These are phyloP conservation scores for Dolichotis patagonum DNA, from an alignment of 2,113 vertebrate species.

Conservation along the genomic window DNA sequence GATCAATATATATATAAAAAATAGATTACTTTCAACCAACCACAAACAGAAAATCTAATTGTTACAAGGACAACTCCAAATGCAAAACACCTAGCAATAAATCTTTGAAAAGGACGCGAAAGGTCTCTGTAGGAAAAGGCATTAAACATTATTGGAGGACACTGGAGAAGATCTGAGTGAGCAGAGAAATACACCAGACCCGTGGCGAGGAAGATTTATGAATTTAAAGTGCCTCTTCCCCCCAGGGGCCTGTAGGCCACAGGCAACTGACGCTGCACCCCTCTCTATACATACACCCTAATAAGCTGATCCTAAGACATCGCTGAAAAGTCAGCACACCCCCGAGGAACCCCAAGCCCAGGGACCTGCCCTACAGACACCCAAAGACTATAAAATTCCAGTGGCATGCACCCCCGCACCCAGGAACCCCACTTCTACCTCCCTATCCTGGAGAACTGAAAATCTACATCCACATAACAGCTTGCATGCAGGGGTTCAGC, in stretches of 20 bases:
- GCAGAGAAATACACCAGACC: background rate
- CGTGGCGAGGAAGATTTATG: background rate
- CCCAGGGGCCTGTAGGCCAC: background rate
- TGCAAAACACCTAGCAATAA: background rate
- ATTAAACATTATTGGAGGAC: background rate
- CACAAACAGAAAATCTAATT: background rate
- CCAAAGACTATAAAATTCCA: fast-evolving
- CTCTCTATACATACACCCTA: background rate
- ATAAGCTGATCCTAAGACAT: background rate
- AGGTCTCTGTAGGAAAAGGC: background rate
- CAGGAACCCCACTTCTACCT: background rate
- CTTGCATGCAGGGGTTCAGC: fast-evolving
- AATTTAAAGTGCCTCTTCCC: background rate
- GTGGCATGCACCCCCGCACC: background rate
- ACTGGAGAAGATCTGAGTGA: background rate
- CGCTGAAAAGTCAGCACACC: background rate
- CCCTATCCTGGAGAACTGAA: fast-evolving
- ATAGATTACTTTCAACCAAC: background rate
- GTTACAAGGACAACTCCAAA: background rate
- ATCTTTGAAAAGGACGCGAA: background rate
- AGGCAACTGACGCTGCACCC: background rate
- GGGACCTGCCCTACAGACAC: fast-evolving
- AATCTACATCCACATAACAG: fast-evolving
- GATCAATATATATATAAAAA: background rate
- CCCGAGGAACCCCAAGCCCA: background rate